Percentiles rank a stretch among this genome's conserved stretches.
phyloP scores from a whole-genome alignment of 2,797 vertebrate genomes.

The Cyclopterus lumpus region DNA sequence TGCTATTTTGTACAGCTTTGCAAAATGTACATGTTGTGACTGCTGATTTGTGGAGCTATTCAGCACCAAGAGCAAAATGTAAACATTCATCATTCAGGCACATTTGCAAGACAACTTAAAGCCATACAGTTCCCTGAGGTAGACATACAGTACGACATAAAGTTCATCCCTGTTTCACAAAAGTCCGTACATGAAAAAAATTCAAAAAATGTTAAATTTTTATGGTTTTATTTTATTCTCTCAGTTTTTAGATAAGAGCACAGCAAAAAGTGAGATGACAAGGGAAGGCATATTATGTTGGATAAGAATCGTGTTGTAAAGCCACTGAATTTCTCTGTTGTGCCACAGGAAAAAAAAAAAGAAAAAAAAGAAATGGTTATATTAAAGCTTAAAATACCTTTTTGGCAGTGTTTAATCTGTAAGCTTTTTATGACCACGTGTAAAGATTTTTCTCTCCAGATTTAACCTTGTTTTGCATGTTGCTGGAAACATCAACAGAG shows the following conservation, averaged over 20 bases:
- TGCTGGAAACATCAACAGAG: slow-evolving; percentile 60
- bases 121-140: slow-evolving; percentile 85
- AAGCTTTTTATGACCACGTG: slow-evolving; percentile 66
- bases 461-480: slow-evolving; percentile 65
- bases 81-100: slow-evolving; percentile 76
- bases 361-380: slow-evolving; percentile 60
- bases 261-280: slow-evolving; percentile 65
- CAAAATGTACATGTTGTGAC: slow-evolving; percentile 84
- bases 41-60: slow-evolving; percentile 85
- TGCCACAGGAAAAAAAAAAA: slow-evolving; percentile 55
- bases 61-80: slow-evolving; percentile 80
- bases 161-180: slow-evolving; percentile 38
- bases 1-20: slow-evolving; percentile 85
- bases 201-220: slow-evolving; percentile 59
- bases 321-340: slow-evolving; percentile 76
- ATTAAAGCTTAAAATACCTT: slow-evolving; percentile 78
- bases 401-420: slow-evolving; percentile 74
- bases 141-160: slow-evolving; percentile 70
- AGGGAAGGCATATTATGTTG: slow-evolving; percentile 54
- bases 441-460: slow-evolving; percentile 59
- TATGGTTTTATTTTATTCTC: slow-evolving; percentile 66
- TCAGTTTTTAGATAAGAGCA: slow-evolving; percentile 76
- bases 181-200: slow-evolving; percentile 51
- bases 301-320: slow-evolving; percentile 73
- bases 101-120: slow-evolving; percentile 81